Percentiles rank a stretch among this genome's conserved stretches.
These are phyloP conservation scores for Drosophila yakuba DNA, from an alignment of 1,140 invertebrate genomes.

Conservation along the genomic window DNA sequence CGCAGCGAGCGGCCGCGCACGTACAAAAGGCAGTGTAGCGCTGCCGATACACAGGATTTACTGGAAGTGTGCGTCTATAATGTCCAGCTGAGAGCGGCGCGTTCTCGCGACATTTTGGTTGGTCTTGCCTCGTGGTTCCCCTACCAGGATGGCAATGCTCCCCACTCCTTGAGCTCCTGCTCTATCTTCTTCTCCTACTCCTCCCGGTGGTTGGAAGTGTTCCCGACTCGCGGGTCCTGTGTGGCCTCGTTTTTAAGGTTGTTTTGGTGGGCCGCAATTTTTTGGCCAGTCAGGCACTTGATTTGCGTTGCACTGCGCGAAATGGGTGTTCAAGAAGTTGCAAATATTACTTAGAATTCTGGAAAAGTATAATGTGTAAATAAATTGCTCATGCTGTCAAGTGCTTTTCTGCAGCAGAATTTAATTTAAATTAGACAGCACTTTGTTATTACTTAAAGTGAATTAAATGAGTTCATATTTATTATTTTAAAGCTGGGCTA, in stretches of 20 bases:
- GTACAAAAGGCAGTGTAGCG: constrained; percentile 54
- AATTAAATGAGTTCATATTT: too few relatives aligned
- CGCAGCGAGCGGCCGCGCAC: constrained; percentile 73
- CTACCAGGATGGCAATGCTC: constrained; percentile 6
- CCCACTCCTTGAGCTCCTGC: not conserved
- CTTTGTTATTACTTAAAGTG: too few relatives aligned
- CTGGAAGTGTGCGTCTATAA: constrained; percentile 29
- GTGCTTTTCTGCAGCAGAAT: too few relatives aligned
- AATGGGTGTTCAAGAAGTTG: not conserved
- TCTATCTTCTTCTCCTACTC: not conserved
- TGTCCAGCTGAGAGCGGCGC: constrained; percentile 53
- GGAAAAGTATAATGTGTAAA: too few relatives aligned
- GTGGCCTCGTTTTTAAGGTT: constrained; percentile 77
- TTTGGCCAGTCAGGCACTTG: constrained; percentile 66
- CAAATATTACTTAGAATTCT: too few relatives aligned
- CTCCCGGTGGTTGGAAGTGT: not conserved
- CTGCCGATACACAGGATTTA: constrained; percentile 64
- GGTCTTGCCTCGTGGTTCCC: constrained; percentile 45
- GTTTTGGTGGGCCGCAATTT: constrained; percentile 70
- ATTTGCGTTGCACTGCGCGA: constrained; percentile 40
- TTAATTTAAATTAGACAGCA: too few relatives aligned
- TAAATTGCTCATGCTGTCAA: too few relatives aligned
- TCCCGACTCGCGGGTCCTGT: constrained; percentile 3
- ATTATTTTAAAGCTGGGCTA: too few relatives aligned
- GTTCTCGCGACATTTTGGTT: constrained; percentile 80